A percentile compares a stretch with the other conserved stretches of the same genome.
Conservation (phyloP, 2,888 invertebrate species). For the Nemurella pictetii region DNA sequence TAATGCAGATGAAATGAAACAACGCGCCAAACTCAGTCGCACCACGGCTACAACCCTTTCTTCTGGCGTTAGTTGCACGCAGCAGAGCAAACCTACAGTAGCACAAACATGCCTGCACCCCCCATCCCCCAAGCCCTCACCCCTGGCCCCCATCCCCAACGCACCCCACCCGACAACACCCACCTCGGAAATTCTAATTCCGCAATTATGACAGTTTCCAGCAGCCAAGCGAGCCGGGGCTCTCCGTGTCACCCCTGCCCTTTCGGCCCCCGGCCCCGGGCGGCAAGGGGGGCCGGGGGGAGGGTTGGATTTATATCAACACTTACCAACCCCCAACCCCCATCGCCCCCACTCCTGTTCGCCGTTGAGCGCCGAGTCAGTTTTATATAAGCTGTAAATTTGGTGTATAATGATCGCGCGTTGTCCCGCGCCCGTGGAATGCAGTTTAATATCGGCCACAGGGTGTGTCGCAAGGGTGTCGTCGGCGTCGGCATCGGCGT, state of each 20-base stretch:
- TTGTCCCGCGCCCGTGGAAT: slow-evolving; percentile 23
- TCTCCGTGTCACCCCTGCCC: slow-evolving; percentile 2
- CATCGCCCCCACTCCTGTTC: slow-evolving; percentile 10
- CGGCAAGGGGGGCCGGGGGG: neutral
- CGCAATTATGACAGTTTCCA: neutral
- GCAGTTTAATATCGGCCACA: slow-evolving; percentile 25
- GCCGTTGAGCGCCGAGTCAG: slow-evolving; percentile 34
- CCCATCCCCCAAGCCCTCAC: no score
- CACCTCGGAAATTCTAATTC: neutral
- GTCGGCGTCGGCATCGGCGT: neutral
- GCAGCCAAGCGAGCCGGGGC: neutral
- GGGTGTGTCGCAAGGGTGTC: slow-evolving; percentile 12
- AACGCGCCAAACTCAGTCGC: neutral
- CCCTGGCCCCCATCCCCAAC: neutral
- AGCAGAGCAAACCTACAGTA: neutral
- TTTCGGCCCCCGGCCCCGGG: slow-evolving; percentile 5
- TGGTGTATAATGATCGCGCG: slow-evolving; percentile 42
- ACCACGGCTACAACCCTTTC: neutral
- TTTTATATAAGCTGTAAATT: slow-evolving; percentile 44
- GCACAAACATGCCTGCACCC: neutral
- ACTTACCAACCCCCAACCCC: slow-evolving; percentile 37
- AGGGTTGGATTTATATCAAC: slow-evolving; percentile 40
- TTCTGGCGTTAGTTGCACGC: neutral
- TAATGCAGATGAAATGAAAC: neutral
- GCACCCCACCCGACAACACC: neutral